Evolutionary conservation across 2,797 vertebrate genomes (phyloP).

Genomic region (Rhinella marina): DNA sequence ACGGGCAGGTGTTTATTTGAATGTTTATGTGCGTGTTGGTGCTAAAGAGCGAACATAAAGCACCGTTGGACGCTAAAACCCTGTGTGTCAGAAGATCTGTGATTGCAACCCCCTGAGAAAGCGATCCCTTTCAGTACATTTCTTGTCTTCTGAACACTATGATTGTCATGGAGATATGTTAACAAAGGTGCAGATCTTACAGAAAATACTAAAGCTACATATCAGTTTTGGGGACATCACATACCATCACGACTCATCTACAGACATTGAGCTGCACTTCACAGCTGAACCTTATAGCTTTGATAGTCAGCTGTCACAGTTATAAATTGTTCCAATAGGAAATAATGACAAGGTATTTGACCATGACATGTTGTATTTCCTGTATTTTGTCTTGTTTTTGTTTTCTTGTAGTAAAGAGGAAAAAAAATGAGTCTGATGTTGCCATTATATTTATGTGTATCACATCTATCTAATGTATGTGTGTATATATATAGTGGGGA

Average conservation of each 20-base stretch:
- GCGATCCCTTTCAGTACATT: no score
- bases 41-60: no score
- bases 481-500: no score
- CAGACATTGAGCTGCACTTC: not conserved
- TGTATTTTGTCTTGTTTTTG: not conserved
- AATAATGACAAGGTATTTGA: not conserved
- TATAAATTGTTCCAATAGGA: not conserved
- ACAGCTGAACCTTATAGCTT: not conserved
- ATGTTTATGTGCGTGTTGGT: no score
- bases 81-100: no score
- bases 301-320: constrained; percentile 19
- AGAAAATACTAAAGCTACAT: not conserved
- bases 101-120: no score
- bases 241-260: not conserved
- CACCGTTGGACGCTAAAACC: no score
- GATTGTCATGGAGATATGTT: not conserved
- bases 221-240: not conserved
- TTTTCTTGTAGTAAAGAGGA: not conserved
- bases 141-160: not conserved
- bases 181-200: not conserved
- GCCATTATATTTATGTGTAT: not conserved
- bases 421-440: not conserved
- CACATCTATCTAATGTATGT: not conserved
- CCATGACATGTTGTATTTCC: not conserved
- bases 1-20: no score